Evolutionary conservation across 2,797 vertebrate species (phyloP).

Genomic region (Helostoma temminkii): DNA sequence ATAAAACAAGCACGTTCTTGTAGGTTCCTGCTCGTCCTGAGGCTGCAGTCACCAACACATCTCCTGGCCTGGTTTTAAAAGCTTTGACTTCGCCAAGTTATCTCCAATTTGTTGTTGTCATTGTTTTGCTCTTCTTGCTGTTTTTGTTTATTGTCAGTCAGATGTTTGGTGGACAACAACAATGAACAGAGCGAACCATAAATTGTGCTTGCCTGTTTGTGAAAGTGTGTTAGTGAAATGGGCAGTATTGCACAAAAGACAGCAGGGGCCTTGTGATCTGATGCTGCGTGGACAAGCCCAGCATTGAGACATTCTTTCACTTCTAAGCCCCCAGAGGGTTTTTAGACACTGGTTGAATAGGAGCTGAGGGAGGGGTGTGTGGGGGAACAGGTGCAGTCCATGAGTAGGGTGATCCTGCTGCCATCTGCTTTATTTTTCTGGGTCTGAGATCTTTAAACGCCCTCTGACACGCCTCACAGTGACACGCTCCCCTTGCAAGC

Average conservation of each 20-base stretch:
- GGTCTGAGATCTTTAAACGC: conserved; percentile 72
- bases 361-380: conserved; percentile 62
- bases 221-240: conserved; percentile 52
- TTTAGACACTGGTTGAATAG: conserved; percentile 82
- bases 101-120: conserved; percentile 48
- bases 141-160: conserved; percentile 41
- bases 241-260: conserved; percentile 53
- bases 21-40: background rate
- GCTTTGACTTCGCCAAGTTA: background rate
- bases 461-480: conserved; percentile 75
- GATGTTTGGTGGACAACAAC: conserved; percentile 38
- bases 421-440: conserved; percentile 86
- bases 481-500: conserved; percentile 76
- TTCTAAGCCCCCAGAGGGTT: conserved; percentile 81
- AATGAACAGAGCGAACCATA: conserved; percentile 38
- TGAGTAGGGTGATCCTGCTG: conserved; percentile 73
- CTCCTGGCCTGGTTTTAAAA: conserved; percentile 16
- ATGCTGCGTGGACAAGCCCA: conserved; percentile 66
- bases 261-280: conserved; percentile 71
- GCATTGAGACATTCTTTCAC: conserved; percentile 84
- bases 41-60: conserved; percentile 11
- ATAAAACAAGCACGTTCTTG: conserved; percentile 31
- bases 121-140: conserved; percentile 23
- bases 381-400: conserved; percentile 85
- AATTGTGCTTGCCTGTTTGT: conserved; percentile 46